Conservation (phyloP, 2,113 vertebrate genomes). For the Delphinus delphis region DNA sequence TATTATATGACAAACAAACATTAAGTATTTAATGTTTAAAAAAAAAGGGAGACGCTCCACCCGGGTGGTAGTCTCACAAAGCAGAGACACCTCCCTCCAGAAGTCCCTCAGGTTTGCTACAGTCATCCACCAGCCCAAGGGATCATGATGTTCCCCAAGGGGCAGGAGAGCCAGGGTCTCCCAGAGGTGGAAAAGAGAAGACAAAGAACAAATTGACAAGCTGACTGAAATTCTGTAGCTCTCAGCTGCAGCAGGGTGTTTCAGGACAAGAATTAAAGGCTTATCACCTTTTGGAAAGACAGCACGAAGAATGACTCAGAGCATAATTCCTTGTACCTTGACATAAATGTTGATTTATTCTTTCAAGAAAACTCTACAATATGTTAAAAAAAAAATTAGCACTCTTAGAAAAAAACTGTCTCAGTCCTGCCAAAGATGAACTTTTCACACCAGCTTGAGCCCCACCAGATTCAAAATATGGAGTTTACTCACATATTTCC, state of each 20-base stretch:
- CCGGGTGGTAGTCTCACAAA: not conserved
- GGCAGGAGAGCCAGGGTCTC: not conserved
- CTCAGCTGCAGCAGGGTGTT: slow-evolving; percentile 91
- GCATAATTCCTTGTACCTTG: not conserved
- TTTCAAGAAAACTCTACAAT: not conserved
- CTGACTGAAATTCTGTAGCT: slow-evolving; percentile 90
- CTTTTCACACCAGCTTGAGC: slow-evolving; percentile 95
- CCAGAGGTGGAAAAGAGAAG: slow-evolving; percentile 89
- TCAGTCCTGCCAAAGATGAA: slow-evolving; percentile 98
- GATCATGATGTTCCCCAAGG: not conserved
- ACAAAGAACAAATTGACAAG: slow-evolving; percentile 91
- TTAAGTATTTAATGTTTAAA: not conserved
- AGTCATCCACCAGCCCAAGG: not conserved
- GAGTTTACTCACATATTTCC: slow-evolving; percentile 99
- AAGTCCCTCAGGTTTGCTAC: not conserved
- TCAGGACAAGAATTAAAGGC: slow-evolving; percentile 91
- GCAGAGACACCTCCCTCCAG: not conserved
- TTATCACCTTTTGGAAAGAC: slow-evolving; percentile 93
- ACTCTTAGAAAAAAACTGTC: slow-evolving; percentile 89
- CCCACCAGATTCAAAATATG: slow-evolving; percentile 97
- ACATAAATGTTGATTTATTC: not conserved
- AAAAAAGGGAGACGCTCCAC: not conserved
- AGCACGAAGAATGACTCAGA: not conserved
- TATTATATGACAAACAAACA: not conserved
- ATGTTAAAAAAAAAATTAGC: not conserved